These are phyloP conservation scores for Eremobia ochroleuca DNA, from an alignment of 2,888 invertebrate species.

Conservation along the genomic window DNA sequence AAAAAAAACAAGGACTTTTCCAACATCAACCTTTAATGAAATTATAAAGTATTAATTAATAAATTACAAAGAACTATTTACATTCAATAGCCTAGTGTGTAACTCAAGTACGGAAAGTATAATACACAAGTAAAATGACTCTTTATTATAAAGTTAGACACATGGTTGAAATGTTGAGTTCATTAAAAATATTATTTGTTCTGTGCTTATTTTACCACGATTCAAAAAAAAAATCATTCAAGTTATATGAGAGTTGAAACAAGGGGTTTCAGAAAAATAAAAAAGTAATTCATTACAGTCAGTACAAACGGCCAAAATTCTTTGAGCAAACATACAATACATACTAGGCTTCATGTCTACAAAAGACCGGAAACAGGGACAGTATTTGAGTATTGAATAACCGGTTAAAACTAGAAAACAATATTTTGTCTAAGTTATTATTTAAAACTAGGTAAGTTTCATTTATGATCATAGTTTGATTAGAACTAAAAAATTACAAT, in stretches of 20 bases:
- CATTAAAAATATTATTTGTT: conserved; percentile 16
- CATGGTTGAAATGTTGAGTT: conserved; percentile 44
- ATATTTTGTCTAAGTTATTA: not conserved
- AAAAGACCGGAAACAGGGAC: not conserved
- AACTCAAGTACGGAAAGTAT: conserved; percentile 47
- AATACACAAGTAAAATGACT: conserved; percentile 40
- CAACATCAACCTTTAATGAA: conserved; percentile 86
- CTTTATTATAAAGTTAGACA: conserved; percentile 19
- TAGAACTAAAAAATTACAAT: not conserved
- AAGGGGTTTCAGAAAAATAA: not conserved
- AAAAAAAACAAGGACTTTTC: conserved; percentile 61
- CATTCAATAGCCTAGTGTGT: conserved; percentile 57
- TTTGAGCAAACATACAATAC: not conserved
- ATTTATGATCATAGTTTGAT: not conserved
- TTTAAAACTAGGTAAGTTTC: not conserved
- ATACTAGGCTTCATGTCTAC: not conserved
- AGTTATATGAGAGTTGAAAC: not conserved
- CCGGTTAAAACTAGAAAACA: not conserved
- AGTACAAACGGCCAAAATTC: not conserved
- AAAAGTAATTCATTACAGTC: not conserved
- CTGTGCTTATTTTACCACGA: conserved; percentile 45
- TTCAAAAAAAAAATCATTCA: not conserved
- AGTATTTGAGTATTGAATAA: not conserved
- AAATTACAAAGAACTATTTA: conserved; percentile 76
- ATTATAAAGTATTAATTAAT: conserved; percentile 75